A percentile compares a stretch with the other conserved stretches of the same genome.
Conservation (phyloP, 2,888 invertebrate genomes). For the Orthosia gothica region DNA sequence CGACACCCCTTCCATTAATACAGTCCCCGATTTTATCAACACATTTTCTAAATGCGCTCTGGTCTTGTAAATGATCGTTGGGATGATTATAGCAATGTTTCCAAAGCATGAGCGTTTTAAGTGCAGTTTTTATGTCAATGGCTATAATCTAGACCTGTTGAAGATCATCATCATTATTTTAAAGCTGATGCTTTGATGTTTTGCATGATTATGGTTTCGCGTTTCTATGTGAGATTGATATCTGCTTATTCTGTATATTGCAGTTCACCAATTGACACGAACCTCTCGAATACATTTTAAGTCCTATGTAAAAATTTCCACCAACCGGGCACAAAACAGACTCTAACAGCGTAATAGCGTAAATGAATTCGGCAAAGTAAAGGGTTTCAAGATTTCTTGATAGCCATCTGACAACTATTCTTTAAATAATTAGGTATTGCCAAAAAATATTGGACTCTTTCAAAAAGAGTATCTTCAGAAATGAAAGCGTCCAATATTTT, state of each 20-base stretch:
- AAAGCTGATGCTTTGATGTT: background rate
- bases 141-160: conserved; percentile 3
- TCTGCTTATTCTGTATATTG: background rate
- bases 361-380: no score
- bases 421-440: no score
- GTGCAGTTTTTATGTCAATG: conserved; percentile 4
- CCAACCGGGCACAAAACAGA: no score
- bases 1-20: conserved; percentile 19
- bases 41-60: conserved; percentile 19
- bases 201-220: background rate
- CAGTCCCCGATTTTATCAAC: conserved; percentile 34
- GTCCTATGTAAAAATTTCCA: no score
- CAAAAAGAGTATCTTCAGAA: no score
- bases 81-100: conserved; percentile 21
- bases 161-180: conserved; percentile 22
- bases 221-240: conserved; percentile 10
- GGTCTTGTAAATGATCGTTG: conserved; percentile 26
- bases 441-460: no score
- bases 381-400: no score
- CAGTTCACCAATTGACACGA: background rate
- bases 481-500: no score
- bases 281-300: no score
- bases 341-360: no score
- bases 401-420: no score
- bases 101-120: conserved; percentile 17